These are phyloP conservation scores for Lochmaea crataegi DNA, from an alignment of 2,888 invertebrate genomes.

Conservation along the genomic window DNA sequence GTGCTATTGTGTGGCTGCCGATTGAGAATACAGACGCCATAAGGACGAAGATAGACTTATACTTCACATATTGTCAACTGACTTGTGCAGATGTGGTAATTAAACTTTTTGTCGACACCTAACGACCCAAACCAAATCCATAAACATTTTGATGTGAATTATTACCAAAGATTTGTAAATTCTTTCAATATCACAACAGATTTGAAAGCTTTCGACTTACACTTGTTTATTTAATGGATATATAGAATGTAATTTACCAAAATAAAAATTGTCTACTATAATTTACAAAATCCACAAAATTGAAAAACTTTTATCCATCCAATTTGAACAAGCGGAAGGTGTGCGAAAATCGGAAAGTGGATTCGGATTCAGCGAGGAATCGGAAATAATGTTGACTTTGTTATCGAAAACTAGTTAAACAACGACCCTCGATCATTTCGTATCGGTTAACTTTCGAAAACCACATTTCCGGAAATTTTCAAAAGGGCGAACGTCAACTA, in stretches of 20 bases:
- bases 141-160: too few species aligned
- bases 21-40: too few species aligned
- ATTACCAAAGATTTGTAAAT: too few species aligned
- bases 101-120: too few species aligned
- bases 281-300: background rate
- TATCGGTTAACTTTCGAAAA: conserved; percentile 29
- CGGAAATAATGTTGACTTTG: conserved; percentile 40
- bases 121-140: too few species aligned
- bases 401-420: conserved; percentile 38
- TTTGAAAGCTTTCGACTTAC: too few species aligned
- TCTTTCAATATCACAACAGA: too few species aligned
- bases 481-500: background rate
- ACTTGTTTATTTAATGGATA: too few species aligned
- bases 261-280: background rate
- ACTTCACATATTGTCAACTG: too few species aligned
- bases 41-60: too few species aligned
- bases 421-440: conserved; percentile 35
- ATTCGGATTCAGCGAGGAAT: conserved; percentile 31
- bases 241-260: background rate
- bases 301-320: conserved; percentile 10
- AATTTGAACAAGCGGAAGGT: conserved; percentile 23
- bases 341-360: conserved; percentile 33
- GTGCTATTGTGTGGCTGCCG: too few species aligned
- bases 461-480: conserved; percentile 28
- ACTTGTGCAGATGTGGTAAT: too few species aligned